Conservation (phyloP, 1,140 invertebrate genomes). For the Drosophila ananassae region DNA sequence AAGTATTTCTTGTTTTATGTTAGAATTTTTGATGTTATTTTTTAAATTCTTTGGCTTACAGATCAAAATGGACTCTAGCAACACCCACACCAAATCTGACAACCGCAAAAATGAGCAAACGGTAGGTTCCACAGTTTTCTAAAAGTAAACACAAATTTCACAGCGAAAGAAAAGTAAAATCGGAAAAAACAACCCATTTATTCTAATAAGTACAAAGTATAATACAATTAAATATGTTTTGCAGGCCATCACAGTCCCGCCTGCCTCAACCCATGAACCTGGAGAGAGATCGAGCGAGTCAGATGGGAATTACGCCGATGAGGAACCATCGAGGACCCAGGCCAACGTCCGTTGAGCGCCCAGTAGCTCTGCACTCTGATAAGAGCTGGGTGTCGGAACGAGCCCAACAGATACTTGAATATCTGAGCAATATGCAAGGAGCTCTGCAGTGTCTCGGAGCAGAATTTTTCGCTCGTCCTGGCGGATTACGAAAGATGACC, state of each 20-base stretch:
- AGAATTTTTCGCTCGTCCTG: conserved; percentile 61
- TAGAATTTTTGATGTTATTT: neutral
- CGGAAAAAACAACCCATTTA: too few species aligned
- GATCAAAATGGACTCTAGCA: neutral
- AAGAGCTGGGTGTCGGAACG: conserved; percentile 79
- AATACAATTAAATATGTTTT: neutral
- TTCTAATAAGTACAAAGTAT: too few species aligned
- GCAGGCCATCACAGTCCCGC: conserved; percentile 17
- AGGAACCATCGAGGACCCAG: neutral
- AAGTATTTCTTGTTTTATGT: conserved; percentile 5
- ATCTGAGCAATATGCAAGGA: conserved; percentile 39
- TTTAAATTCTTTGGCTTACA: neutral
- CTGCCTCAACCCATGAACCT: conserved; percentile 21
- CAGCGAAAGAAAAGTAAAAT: too few species aligned
- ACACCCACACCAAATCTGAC: neutral
- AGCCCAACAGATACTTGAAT: conserved; percentile 62
- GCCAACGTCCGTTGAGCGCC: conserved; percentile 59
- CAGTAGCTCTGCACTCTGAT: conserved; percentile 54
- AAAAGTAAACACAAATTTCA: neutral
- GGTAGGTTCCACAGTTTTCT: neutral
- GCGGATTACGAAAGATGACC: conserved; percentile 70
- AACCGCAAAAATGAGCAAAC: neutral
- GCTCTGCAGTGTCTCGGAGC: conserved; percentile 4
- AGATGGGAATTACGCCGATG: conserved; percentile 37
- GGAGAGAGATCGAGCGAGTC: conserved; percentile 36